These are phyloP conservation scores for Monodelphis domestica DNA, from an alignment of 2,797 vertebrate species.

Conservation along the genomic window DNA sequence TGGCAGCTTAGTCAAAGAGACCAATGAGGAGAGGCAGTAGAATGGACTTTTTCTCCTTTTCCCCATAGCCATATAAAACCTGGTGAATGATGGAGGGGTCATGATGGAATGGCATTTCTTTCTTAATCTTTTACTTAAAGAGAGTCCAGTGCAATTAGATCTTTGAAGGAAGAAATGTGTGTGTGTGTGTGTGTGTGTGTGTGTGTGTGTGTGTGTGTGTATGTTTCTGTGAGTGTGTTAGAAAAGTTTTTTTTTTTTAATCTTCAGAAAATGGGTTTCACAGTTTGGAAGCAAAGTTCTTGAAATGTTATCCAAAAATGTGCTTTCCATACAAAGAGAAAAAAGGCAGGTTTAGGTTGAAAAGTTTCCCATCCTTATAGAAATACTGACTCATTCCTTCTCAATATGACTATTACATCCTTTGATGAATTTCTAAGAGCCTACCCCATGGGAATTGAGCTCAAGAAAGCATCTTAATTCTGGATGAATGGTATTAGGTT, in stretches of 20 bases:
- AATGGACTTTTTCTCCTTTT: background rate
- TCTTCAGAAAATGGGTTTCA: background rate
- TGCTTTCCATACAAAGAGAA: background rate
- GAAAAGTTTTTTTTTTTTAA: no score
- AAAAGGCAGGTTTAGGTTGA: background rate
- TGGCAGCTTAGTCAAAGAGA: background rate
- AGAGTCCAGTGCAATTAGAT: background rate
- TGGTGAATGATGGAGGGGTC: no score
- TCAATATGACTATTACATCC: background rate
- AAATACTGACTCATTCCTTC: background rate
- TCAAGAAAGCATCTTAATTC: background rate
- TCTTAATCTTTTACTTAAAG: background rate
- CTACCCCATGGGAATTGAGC: background rate
- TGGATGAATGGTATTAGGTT: background rate
- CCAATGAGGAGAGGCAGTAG: background rate
- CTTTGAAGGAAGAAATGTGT: background rate
- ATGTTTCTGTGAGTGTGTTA: no score
- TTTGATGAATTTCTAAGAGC: background rate
- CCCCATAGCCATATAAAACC: background rate
- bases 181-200: no score
- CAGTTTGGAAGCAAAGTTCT: background rate
- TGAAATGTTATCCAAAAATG: background rate
- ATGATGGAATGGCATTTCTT: background rate
- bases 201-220: background rate
- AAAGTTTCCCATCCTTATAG: background rate